These are phyloP conservation scores for Nebria brevicollis DNA, from an alignment of 2,888 invertebrate genomes.

Conservation along the genomic window DNA sequence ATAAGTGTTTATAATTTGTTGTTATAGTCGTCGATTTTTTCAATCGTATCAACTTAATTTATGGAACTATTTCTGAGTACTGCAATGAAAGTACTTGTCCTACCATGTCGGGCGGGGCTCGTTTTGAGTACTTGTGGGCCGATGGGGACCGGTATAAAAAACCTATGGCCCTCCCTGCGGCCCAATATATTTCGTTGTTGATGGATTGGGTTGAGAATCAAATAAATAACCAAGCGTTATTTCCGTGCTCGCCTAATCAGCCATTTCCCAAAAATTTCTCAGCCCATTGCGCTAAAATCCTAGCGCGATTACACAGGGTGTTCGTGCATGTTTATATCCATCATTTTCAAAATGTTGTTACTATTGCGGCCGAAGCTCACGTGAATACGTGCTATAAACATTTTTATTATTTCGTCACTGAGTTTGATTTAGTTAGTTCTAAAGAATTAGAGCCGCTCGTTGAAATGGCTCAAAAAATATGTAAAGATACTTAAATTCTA, in stretches of 20 bases:
- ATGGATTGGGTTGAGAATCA: slow-evolving; percentile 94
- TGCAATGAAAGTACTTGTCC: slow-evolving; percentile 87
- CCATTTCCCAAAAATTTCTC: slow-evolving; percentile 89
- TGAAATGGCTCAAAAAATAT: slow-evolving; percentile 80
- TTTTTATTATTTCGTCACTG: slow-evolving; percentile 90
- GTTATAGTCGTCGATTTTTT: slow-evolving; percentile 90
- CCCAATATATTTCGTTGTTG: slow-evolving; percentile 81
- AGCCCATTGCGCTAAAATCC: slow-evolving; percentile 83
- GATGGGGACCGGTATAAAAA: slow-evolving; percentile 80
- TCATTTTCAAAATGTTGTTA: slow-evolving; percentile 89
- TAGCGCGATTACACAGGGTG: slow-evolving; percentile 87
- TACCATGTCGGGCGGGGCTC: slow-evolving; percentile 89
- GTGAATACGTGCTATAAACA: slow-evolving; percentile 95
- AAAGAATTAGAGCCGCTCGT: slow-evolving; percentile 87
- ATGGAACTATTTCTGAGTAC: slow-evolving; percentile 87
- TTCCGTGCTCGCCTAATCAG: slow-evolving; percentile 85
- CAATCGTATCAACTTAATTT: slow-evolving; percentile 91
- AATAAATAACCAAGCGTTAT: slow-evolving; percentile 88
- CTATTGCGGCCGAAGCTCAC: slow-evolving; percentile 90
- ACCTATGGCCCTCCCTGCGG: slow-evolving; percentile 84
- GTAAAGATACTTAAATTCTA: slow-evolving; percentile 65
- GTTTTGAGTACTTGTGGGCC: slow-evolving; percentile 92
- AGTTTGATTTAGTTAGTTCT: slow-evolving; percentile 82
- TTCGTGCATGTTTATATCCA: slow-evolving; percentile 96
- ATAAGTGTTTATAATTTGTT: slow-evolving; percentile 9